Conservation (phyloP, 2,888 invertebrate species). For the Oithona nana region DNA sequence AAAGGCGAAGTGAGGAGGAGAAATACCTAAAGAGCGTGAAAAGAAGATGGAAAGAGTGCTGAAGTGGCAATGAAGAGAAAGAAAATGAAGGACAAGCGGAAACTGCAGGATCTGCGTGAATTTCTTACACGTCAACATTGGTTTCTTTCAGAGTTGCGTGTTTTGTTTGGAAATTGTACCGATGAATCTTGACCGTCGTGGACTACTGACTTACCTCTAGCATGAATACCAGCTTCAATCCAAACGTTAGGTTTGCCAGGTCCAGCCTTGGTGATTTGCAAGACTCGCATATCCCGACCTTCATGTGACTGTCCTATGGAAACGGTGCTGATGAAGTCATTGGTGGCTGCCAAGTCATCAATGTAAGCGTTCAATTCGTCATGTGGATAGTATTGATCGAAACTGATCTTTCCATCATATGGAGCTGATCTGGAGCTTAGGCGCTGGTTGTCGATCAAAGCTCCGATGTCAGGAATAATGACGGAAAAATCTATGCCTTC, state of each 20-base stretch:
- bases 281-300: constrained; percentile 25
- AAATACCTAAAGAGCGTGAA: too few species aligned
- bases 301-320: constrained; percentile 24
- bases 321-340: constrained; percentile 21
- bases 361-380: neutral
- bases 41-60: too few species aligned
- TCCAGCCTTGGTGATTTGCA: constrained; percentile 26
- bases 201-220: too few species aligned
- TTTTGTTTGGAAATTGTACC: neutral
- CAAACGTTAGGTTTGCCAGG: constrained; percentile 17
- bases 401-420: neutral
- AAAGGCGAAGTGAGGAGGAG: too few species aligned
- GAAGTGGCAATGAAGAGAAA: too few species aligned
- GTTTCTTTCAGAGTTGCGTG: too few species aligned
- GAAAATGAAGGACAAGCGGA: too few species aligned
- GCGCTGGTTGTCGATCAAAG: neutral
- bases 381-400: neutral
- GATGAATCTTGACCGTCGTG: neutral
- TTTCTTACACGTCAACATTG: too few species aligned
- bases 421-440: too few species aligned
- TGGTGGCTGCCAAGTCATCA: constrained; percentile 16
- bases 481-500: neutral
- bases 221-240: constrained; percentile 19
- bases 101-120: too few species aligned
- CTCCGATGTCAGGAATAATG: neutral